Percentiles rank a stretch among this genome's conserved stretches.
phyloP scores from a whole-genome alignment of 2,113 vertebrate species.

The Saimiri boliviensis region DNA sequence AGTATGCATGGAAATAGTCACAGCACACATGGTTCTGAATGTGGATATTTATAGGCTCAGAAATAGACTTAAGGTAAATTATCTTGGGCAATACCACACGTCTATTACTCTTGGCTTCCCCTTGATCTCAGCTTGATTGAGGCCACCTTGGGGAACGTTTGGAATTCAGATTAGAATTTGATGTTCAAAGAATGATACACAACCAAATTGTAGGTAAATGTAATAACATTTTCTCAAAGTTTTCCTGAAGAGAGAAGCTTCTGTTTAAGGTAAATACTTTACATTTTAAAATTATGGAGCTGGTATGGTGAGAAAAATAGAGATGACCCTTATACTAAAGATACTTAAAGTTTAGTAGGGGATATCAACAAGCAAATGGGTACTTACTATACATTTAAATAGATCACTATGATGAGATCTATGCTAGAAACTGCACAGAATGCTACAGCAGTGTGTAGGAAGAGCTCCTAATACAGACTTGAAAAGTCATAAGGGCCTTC shows the following conservation, averaged over 20 bases:
- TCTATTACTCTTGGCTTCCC: neutral
- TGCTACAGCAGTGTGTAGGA: neutral
- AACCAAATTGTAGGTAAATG: neutral
- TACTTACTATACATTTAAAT: neutral
- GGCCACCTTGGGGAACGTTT: neutral
- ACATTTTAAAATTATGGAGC: neutral
- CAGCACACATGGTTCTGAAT: neutral
- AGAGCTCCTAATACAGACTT: neutral
- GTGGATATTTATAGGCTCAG: neutral
- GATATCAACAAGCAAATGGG: neutral
- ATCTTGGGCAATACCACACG: neutral
- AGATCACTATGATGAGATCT: neutral
- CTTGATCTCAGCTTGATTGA: neutral
- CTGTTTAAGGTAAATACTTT: neutral
- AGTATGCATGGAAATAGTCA: neutral
- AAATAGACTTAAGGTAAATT: neutral
- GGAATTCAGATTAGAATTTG: constrained; percentile 38
- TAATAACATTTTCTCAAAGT: neutral
- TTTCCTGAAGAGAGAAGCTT: constrained; percentile 1
- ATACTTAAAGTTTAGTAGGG: neutral
- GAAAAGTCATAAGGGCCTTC: neutral
- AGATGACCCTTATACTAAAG: neutral
- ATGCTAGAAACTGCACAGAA: neutral
- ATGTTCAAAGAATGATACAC: neutral
- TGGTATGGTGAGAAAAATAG: neutral